These are phyloP conservation scores for Anguilla japonica DNA, from an alignment of 2,113 vertebrate genomes.

Conservation along the genomic window DNA sequence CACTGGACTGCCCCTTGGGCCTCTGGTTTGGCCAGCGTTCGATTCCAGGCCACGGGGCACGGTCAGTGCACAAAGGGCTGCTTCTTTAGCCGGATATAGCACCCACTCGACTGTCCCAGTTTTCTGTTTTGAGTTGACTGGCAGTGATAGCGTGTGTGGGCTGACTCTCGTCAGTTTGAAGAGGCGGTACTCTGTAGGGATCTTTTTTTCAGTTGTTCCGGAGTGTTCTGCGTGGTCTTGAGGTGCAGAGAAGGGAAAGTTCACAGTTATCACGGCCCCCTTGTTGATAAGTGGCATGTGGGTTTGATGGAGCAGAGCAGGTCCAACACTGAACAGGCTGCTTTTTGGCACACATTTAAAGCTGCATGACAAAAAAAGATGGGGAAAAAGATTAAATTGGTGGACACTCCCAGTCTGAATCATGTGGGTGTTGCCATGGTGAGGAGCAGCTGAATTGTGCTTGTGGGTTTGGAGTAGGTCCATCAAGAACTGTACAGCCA, in stretches of 20 bases:
- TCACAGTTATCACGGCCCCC: not conserved
- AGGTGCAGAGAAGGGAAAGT: not conserved
- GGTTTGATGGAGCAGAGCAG: not conserved
- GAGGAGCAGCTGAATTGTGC: constrained; percentile 53
- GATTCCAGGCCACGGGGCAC: not conserved
- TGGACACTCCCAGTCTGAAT: constrained; percentile 53
- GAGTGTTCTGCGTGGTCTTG: not conserved
- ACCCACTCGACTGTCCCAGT: not conserved
- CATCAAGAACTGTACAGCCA: not conserved
- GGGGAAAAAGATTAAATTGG: constrained; percentile 39
- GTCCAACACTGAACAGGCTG: constrained; percentile 3
- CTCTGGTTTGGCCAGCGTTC: not conserved
- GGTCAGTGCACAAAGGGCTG: not conserved
- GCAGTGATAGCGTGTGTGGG: not conserved
- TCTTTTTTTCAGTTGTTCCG: not conserved
- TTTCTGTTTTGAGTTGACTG: not conserved
- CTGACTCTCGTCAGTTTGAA: not conserved
- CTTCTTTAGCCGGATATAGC: not conserved
- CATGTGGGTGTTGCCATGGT: constrained; percentile 60
- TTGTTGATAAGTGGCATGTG: not conserved
- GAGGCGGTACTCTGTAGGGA: not conserved
- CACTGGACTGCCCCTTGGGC: too few relatives aligned
- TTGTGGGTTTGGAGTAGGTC: constrained; percentile 31
- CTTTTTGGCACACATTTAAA: constrained; percentile 3
- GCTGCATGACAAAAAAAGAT: constrained; percentile 26